These are phyloP conservation scores for Cheilosia urbana DNA, from an alignment of 2,888 invertebrate genomes.

Conservation along the genomic window DNA sequence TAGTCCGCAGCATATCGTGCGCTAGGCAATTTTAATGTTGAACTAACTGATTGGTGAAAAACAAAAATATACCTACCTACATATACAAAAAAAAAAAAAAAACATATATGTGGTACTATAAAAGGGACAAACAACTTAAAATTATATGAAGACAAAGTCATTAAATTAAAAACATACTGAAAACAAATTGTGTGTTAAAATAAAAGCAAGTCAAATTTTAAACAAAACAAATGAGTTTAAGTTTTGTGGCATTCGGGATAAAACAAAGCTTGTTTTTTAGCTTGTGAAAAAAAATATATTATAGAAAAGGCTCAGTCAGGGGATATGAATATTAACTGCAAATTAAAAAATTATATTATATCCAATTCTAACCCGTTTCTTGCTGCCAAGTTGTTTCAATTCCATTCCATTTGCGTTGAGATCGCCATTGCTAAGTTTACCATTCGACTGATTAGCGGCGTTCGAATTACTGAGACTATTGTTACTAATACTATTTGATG, in stretches of 20 bases:
- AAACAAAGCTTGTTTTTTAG: constrained; percentile 37
- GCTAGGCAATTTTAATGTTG: no score
- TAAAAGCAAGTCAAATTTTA: constrained; percentile 9
- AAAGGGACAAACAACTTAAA: constrained; percentile 15
- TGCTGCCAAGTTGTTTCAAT: constrained; percentile 80
- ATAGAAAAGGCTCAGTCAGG: constrained; percentile 22
- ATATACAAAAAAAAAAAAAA: no score
- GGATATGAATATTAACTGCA: constrained; percentile 37
- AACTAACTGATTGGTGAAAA: no score
- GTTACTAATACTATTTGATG: constrained; percentile 77
- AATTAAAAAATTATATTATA: constrained; percentile 52
- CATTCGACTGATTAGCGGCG: constrained; percentile 77
- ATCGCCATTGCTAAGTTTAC: constrained; percentile 76
- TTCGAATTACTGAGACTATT: constrained; percentile 76
- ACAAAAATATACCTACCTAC: no score
- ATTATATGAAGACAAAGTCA: constrained; percentile 5
- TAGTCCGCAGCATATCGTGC: no score
- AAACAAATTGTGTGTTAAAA: constrained; percentile 15
- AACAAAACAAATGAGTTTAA: constrained; percentile 14
- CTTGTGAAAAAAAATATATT: background rate
- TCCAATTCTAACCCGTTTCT: constrained; percentile 82
- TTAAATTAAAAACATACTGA: background rate
- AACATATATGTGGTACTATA: background rate
- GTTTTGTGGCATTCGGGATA: constrained; percentile 41
- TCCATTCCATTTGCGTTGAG: constrained; percentile 76